Conservation (phyloP, 2,797 vertebrate species). For the Urosaurus nigricauda region DNA sequence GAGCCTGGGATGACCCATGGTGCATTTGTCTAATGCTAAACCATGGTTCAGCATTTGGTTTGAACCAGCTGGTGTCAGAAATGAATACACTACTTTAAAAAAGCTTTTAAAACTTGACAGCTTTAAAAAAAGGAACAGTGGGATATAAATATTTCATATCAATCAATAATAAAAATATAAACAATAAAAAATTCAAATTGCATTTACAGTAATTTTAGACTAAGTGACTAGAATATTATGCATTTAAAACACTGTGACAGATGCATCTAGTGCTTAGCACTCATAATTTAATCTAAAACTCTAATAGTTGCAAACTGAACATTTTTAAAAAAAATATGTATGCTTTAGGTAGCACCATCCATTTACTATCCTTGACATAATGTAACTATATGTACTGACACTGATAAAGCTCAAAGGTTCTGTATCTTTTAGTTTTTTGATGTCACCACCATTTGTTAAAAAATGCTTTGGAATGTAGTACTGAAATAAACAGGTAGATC, state of each 20-base stretch:
- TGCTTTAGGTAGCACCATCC: not conserved
- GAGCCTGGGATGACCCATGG: not conserved
- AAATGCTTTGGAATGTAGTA: not conserved
- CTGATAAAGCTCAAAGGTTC: not conserved
- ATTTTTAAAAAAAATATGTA: not conserved
- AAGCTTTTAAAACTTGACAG: not conserved
- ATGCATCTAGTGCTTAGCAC: not conserved
- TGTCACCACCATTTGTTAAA: not conserved
- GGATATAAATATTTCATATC: conserved; percentile 2
- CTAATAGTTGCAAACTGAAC: not conserved
- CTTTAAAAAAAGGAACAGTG: not conserved
- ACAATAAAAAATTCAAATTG: not conserved
- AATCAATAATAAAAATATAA: not conserved
- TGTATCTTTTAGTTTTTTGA: not conserved
- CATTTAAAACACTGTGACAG: not conserved
- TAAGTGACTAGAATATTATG: not conserved
- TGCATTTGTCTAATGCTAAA: not conserved
- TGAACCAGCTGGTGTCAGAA: not conserved
- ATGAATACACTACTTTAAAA: not conserved
- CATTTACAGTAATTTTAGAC: not conserved
- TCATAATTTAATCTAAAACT: not conserved
- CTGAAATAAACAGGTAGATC: not conserved
- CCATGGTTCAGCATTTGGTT: not conserved
- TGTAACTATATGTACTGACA: not conserved
- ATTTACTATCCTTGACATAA: too few species aligned